These are phyloP conservation scores for Acleris literana DNA, from an alignment of 2,888 invertebrate genomes.

Conservation along the genomic window DNA sequence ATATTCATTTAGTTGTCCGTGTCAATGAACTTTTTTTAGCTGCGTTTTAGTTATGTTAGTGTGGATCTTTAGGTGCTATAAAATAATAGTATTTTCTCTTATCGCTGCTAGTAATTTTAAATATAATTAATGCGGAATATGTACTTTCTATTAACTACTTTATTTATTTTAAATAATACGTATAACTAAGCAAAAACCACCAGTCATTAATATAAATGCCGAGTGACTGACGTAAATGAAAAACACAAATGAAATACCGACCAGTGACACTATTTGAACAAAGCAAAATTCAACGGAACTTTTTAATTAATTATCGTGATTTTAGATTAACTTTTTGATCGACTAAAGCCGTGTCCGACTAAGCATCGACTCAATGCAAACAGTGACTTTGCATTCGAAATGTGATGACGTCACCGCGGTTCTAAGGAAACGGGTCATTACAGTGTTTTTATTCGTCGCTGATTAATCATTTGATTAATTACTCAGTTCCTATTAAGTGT, in stretches of 20 bases:
- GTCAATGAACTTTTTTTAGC: conserved; percentile 24
- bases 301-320: conserved; percentile 8
- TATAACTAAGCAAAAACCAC: too few relatives aligned
- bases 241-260: neutral
- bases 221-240: too few relatives aligned
- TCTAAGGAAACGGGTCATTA: conserved; percentile 81
- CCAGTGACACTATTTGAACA: neutral
- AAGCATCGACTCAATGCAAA: conserved; percentile 54
- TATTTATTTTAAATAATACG: too few relatives aligned
- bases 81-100: neutral
- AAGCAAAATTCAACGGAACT: conserved; percentile 3
- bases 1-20: conserved; percentile 8
- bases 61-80: neutral
- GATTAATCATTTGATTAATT: conserved; percentile 83
- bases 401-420: conserved; percentile 79
- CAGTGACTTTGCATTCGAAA: conserved; percentile 75
- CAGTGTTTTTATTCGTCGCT: conserved; percentile 82
- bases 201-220: too few relatives aligned
- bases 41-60: neutral
- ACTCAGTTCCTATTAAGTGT: conserved; percentile 76
- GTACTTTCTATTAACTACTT: too few relatives aligned
- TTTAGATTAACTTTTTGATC: conserved; percentile 23
- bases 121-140: too few relatives aligned
- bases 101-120: too few relatives aligned
- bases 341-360: conserved; percentile 49